phyloP scores from a whole-genome alignment of 2,113 vertebrate genomes.

The Zosterops pallidus region DNA sequence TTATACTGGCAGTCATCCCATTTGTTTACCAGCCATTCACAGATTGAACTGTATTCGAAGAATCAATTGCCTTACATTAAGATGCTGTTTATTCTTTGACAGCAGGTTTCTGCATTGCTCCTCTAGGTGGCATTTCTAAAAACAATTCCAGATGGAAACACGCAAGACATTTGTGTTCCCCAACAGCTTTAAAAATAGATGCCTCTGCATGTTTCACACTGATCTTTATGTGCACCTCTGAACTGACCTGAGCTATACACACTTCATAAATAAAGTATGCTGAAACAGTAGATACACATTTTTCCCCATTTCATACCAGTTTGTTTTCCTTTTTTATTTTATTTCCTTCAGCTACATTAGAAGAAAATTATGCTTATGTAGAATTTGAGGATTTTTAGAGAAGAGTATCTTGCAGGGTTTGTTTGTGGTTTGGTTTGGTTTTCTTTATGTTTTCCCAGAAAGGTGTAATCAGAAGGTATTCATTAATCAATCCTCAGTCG shows the following conservation, averaged over 20 bases:
- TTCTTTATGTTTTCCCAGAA: neutral
- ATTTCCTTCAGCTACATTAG: neutral
- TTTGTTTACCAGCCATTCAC: slow-evolving; percentile 70
- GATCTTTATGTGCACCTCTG: neutral
- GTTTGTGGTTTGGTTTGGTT: neutral
- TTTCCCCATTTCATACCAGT: neutral
- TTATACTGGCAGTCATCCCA: slow-evolving; percentile 70
- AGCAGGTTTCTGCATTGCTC: slow-evolving; percentile 29
- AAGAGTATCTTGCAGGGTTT: neutral
- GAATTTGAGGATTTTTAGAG: neutral
- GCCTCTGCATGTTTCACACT: neutral
- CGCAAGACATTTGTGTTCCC: slow-evolving; percentile 37
- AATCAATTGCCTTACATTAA: slow-evolving; percentile 66
- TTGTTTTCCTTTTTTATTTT: neutral
- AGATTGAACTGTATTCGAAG: slow-evolving; percentile 33
- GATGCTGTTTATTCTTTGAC: slow-evolving; percentile 63
- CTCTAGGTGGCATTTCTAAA: slow-evolving; percentile 48
- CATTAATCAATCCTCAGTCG: neutral
- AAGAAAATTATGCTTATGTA: neutral
- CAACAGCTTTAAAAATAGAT: slow-evolving; percentile 52
- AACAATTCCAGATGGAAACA: slow-evolving; percentile 53
- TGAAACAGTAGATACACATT: neutral
- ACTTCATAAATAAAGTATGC: neutral
- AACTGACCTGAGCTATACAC: neutral
- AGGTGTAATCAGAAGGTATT: neutral